Evolutionary conservation across 2,797 vertebrate genomes (phyloP).

Genomic region (Helostoma temminkii): DNA sequence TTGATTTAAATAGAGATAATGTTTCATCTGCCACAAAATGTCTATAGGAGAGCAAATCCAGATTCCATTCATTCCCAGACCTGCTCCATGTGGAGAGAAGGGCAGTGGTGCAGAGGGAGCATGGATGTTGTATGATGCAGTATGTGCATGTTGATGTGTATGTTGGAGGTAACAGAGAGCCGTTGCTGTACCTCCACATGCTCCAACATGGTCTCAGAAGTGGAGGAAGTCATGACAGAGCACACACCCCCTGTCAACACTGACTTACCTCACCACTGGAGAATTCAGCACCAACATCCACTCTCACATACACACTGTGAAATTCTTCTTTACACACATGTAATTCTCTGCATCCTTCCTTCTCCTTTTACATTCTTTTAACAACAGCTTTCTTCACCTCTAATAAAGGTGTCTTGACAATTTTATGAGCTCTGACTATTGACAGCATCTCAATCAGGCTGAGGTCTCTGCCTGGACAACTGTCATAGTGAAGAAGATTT

Average conservation of each 20-base stretch:
- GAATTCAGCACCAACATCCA: slow-evolving; percentile 27
- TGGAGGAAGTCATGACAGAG: slow-evolving; percentile 20
- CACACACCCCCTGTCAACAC: slow-evolving; percentile 28
- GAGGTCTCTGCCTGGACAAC: too few species aligned
- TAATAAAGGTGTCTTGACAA: background rate
- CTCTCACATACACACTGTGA: background rate
- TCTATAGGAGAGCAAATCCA: too few species aligned
- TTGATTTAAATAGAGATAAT: too few species aligned
- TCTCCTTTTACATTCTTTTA: background rate
- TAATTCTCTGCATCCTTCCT: background rate
- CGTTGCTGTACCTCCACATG: slow-evolving; percentile 36
- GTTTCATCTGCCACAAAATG: too few species aligned
- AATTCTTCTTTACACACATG: too few species aligned
- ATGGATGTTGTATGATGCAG: too few species aligned
- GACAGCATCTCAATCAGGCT: too few species aligned
- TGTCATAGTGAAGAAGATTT: too few species aligned
- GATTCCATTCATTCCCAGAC: too few species aligned
- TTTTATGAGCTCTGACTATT: too few species aligned
- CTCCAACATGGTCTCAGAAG: slow-evolving; percentile 33
- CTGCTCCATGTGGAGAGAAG: background rate
- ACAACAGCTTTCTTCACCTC: too few species aligned
- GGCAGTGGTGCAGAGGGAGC: background rate
- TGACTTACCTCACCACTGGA: slow-evolving; percentile 33
- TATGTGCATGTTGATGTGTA: background rate
- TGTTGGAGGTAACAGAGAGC: slow-evolving; percentile 11